These are phyloP conservation scores for Eudyptes chrysolophus DNA, from an alignment of 2,113 vertebrate genomes.

Conservation along the genomic window DNA sequence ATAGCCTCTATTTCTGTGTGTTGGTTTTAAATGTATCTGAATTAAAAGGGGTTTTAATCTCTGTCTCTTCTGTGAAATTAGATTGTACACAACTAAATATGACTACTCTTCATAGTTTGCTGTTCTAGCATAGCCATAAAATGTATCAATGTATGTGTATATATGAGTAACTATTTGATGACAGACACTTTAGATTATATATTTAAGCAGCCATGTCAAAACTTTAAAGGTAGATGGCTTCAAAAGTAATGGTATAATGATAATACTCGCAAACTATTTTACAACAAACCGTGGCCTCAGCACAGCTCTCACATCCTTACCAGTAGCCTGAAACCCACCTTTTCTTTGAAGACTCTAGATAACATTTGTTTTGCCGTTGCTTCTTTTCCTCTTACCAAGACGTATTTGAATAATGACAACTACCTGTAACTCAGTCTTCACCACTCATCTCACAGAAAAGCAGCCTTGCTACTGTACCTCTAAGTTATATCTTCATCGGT, in stretches of 20 bases:
- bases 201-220: constrained; percentile 66
- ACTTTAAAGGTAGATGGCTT: constrained; percentile 54
- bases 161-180: constrained; percentile 60
- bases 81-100: constrained; percentile 56
- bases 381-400: constrained; percentile 18
- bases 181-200: constrained; percentile 55
- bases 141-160: constrained; percentile 58
- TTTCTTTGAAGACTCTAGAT: constrained; percentile 26
- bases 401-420: constrained; percentile 10
- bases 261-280: constrained; percentile 11
- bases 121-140: constrained; percentile 69
- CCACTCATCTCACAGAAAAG: neutral
- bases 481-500: neutral
- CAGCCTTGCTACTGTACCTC: constrained; percentile 8
- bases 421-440: neutral
- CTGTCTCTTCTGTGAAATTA: constrained; percentile 67
- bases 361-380: constrained; percentile 1
- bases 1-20: constrained; percentile 51
- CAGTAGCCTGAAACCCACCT: constrained; percentile 7
- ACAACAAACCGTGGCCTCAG: constrained; percentile 30
- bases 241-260: constrained; percentile 22
- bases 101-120: constrained; percentile 56
- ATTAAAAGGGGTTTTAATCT: constrained; percentile 50
- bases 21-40: constrained; percentile 37
- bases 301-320: constrained; percentile 38